A percentile compares a stretch with the other conserved stretches of the same genome.
These are phyloP conservation scores for crab-eating macaque (Macaca fascicularis) DNA, from an alignment of 2,113 vertebrate species.

Conservation along the genomic window T2T-MFA8v1.1 NC_088391.1:63164001-63164500, in stretches of 20 bases:
- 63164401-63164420: conserved; percentile 38
- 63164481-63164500: neutral
- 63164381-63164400: conserved; percentile 64
- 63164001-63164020: conserved; percentile 73
- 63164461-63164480: neutral
- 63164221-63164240: conserved; percentile 55
- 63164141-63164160: conserved; percentile 70
- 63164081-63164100: conserved; percentile 72
- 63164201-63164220: conserved; percentile 72
- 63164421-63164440: conserved; percentile 25
- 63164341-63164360: conserved; percentile 39
- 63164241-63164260: conserved; percentile 71
- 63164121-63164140: conserved; percentile 68
- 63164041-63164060: conserved; percentile 74
- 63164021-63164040: conserved; percentile 77
- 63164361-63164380: conserved; percentile 64
- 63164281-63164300: conserved; percentile 65
- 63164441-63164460: conserved; percentile 44
- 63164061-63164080: conserved; percentile 59
- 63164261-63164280: conserved; percentile 63
- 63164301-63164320: conserved; percentile 45
- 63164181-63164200: conserved; percentile 72
- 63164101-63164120: conserved; percentile 73
- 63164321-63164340: conserved; percentile 48
- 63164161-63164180: neutral